Evolutionary conservation across 1,140 invertebrate genomes (phyloP).

Genomic region (Lucilia sericata): DNA sequence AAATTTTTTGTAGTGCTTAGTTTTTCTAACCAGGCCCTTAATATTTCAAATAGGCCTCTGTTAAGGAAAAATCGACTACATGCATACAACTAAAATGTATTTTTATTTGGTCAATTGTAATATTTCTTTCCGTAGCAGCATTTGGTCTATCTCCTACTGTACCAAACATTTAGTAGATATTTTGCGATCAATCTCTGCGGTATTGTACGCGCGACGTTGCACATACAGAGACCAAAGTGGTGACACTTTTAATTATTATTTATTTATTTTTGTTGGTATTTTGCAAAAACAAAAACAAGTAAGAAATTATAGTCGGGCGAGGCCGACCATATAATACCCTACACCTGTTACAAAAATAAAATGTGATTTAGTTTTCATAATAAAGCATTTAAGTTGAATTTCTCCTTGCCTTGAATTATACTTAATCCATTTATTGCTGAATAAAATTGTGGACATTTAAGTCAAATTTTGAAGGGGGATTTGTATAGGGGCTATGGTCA

Average conservation of each 20-base stretch:
- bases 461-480: no score
- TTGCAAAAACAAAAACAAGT: constrained; percentile 24
- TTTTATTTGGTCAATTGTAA: neutral
- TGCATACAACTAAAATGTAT: no score
- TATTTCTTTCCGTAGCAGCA: neutral
- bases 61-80: neutral
- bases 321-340: no score
- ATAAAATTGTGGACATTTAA: no score
- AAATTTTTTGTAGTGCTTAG: no score
- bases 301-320: no score
- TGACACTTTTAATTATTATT: constrained; percentile 44
- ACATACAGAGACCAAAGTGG: constrained; percentile 19
- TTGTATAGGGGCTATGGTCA: no score
- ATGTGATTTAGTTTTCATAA: no score
- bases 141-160: constrained; percentile 22
- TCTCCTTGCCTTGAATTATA: no score
- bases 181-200: constrained; percentile 34
- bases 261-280: constrained; percentile 6
- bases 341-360: no score
- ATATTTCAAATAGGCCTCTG: neutral
- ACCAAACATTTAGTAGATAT: constrained; percentile 30
- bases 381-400: no score
- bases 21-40: neutral
- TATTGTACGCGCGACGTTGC: neutral
- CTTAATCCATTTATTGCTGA: no score